A percentile compares a stretch with the other conserved stretches of the same genome.
Evolutionary conservation across 2,888 invertebrate genomes (phyloP).

Genomic region (Tetranychus piercei): DNA sequence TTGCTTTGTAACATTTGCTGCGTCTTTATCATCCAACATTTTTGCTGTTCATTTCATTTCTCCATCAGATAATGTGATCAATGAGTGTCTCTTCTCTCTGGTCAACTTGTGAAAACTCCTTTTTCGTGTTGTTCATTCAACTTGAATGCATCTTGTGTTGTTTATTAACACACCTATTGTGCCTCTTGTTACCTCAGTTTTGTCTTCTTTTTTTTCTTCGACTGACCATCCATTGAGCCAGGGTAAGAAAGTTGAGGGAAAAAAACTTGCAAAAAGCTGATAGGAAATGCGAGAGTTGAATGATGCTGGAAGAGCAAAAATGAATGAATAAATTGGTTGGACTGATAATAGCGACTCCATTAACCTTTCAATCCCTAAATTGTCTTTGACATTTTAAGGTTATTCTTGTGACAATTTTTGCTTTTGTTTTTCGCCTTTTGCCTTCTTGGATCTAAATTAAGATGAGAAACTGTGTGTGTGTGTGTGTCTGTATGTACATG

Average conservation of each 20-base stretch:
- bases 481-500: not conserved
- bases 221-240: not conserved
- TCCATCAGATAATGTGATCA: not conserved
- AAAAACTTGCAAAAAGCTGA: not conserved
- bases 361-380: not conserved
- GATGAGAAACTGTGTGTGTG: not conserved
- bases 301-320: not conserved
- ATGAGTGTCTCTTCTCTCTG: not conserved
- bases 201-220: not conserved
- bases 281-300: not conserved
- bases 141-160: not conserved
- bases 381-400: not conserved
- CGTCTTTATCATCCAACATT: not conserved
- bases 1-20: not conserved
- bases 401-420: not conserved
- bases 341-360: not conserved
- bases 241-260: not conserved
- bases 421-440: not conserved
- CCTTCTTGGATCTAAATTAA: not conserved
- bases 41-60: not conserved
- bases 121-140: not conserved
- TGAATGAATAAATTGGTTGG: not conserved
- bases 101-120: not conserved
- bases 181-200: not conserved
- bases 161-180: not conserved